Percentiles rank a stretch among this genome's conserved stretches.
Evolutionary conservation across 2,113 vertebrate genomes (phyloP).

Genomic region (Dissostichus mawsoni): DNA sequence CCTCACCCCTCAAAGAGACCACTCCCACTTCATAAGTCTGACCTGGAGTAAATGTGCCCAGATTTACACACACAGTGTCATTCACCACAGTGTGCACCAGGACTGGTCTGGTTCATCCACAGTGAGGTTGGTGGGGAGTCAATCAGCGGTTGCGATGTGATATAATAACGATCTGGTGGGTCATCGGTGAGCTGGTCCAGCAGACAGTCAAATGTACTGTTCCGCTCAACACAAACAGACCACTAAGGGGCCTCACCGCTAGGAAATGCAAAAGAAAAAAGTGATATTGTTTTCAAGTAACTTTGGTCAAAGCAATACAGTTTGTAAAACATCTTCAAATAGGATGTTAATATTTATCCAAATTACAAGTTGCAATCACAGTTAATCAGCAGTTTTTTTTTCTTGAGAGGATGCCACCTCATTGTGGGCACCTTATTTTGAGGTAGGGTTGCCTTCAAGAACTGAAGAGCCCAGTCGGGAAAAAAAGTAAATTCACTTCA

Average conservation of each 20-base stretch:
- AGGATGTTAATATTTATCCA: too few species aligned
- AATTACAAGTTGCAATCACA: too few species aligned
- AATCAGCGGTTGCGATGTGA: constrained; percentile 74
- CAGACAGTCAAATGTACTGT: constrained; percentile 81
- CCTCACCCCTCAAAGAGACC: constrained; percentile 82
- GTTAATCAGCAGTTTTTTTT: too few species aligned
- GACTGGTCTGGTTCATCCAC: constrained; percentile 74
- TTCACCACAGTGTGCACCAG: constrained; percentile 71
- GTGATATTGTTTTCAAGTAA: not conserved
- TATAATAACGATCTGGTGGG: constrained; percentile 75
- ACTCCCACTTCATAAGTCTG: constrained; percentile 87
- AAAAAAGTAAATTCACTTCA: too few species aligned
- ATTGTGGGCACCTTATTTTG: too few species aligned
- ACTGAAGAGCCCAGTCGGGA: too few species aligned
- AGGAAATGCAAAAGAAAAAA: constrained; percentile 18
- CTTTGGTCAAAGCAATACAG: not conserved
- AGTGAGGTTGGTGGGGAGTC: constrained; percentile 40
- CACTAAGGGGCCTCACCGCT: constrained; percentile 84
- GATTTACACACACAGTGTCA: constrained; percentile 74
- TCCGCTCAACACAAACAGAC: constrained; percentile 73
- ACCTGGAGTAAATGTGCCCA: constrained; percentile 84
- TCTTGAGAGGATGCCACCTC: too few species aligned
- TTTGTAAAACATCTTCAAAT: not conserved
- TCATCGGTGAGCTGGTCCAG: constrained; percentile 79
- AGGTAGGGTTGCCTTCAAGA: not conserved